Base-by-base conservation (phyloP, 2,888 invertebrate species). In the Eupeodes luniger region DNA sequence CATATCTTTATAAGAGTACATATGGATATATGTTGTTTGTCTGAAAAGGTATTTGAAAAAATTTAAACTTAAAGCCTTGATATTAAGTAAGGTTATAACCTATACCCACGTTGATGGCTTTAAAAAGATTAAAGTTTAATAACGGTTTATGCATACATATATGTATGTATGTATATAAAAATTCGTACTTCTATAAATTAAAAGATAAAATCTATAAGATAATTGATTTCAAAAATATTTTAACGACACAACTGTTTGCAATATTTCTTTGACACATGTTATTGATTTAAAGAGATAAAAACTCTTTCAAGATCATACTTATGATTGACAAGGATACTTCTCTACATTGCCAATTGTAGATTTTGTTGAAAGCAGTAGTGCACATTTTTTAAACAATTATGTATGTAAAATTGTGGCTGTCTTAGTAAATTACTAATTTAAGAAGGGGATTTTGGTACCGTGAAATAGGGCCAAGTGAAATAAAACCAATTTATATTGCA, bases 41-140 rank as follows among this genome's bases (percentile, higher is more conserved):
- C 3, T 27, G 27, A 27, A 19, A 4, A 2, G 5, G 11, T 27
- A 19, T 55, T 55, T 57, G 11, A 4, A 19, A 19, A 57, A 36
- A 59, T 5, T 2, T 14, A 44, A 16, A 19, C 19, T 44, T 6
- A 47, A 47, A 47, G 27, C 47, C 64, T 64, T 64, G 64, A 19
- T 47, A 47, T 4, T 47, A 19, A 27, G 47, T 1, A 1, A 47
- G 64, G 64, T 64, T 14, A 64, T 47, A 49, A 47, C 66, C n/a
- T 14, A 27, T 27, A 27, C 53, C 36, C 69, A 53, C 51, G 27
- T 36, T 49, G 62, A 44, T 44, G 62, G 5, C 40, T 16, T 16
- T 44, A 10, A 62, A 40, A 19, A 62, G 62, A 27, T 66, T 49
- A 27, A 66, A 66, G n/a, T 14, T 49, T 19, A 49, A 27, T 66